A percentile compares a stretch with the other conserved stretches of the same genome.
Evolutionary conservation across 2,888 invertebrate genomes (phyloP).

Genomic region (Meiosimyza platycephala): DNA sequence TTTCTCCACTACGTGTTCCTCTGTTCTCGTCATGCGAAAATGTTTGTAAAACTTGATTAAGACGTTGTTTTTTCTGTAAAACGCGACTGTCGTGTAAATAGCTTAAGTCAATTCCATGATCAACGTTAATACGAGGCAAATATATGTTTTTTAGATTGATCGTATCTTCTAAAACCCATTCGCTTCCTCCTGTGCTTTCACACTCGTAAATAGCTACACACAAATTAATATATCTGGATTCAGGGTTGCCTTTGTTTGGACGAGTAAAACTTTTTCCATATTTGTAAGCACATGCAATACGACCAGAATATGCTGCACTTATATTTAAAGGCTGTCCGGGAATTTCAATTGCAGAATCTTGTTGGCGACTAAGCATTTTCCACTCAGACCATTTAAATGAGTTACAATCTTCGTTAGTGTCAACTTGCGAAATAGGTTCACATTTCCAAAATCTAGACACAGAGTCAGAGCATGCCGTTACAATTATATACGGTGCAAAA

Average conservation of each 20-base stretch:
- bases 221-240: conserved; percentile 87
- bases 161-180: conserved; percentile 95
- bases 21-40: conserved; percentile 82
- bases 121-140: conserved; percentile 83
- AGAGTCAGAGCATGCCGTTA: conserved; percentile 96
- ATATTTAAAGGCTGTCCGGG: conserved; percentile 90
- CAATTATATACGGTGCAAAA: conserved; percentile 94
- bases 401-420: conserved; percentile 46
- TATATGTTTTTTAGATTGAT: conserved; percentile 94
- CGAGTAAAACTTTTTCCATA: conserved; percentile 90
- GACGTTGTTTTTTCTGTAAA: conserved; percentile 83
- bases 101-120: conserved; percentile 84
- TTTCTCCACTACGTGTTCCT: conserved; percentile 69
- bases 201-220: conserved; percentile 98
- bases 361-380: conserved; percentile 85
- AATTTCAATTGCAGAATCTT: conserved; percentile 76
- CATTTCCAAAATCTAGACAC: conserved; percentile 89
- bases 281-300: conserved; percentile 97
- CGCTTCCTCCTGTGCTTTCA: conserved; percentile 95
- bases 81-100: conserved; percentile 84
- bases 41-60: conserved; percentile 85
- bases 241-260: conserved; percentile 79
- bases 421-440: conserved; percentile 49
- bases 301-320: conserved; percentile 96
- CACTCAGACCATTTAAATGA: conserved; percentile 85